Conservation (phyloP, 2,888 invertebrate genomes). For the Tromatobia lineatoria region DNA sequence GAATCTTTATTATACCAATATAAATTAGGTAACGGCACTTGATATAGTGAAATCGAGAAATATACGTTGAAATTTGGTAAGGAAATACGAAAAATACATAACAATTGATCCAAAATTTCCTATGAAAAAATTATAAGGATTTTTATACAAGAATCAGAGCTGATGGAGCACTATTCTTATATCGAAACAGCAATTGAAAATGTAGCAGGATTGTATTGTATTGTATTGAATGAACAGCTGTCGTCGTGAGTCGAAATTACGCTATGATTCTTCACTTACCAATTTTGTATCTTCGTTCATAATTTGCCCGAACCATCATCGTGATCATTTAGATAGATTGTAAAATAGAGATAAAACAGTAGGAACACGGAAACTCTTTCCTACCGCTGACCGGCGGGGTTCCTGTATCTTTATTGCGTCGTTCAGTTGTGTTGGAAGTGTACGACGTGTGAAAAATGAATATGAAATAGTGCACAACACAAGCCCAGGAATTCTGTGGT, state of each 20-base stretch:
- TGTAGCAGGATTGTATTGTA: too few species aligned
- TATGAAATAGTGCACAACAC: slow-evolving; percentile 7
- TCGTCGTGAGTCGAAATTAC: neutral
- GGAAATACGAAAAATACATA: too few species aligned
- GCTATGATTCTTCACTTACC: neutral
- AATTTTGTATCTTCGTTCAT: neutral
- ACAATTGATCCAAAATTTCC: too few species aligned
- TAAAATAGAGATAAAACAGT: neutral
- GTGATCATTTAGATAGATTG: neutral
- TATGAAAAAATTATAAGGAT: too few species aligned
- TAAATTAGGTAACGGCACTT: too few species aligned
- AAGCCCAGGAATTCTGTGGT: slow-evolving; percentile 34
- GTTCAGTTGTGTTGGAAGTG: slow-evolving; percentile 7
- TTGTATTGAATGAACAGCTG: neutral
- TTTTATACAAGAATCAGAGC: neutral
- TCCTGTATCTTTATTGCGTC: neutral
- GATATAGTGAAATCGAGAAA: too few species aligned
- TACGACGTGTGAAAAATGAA: slow-evolving; percentile 6
- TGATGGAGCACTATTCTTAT: too few species aligned
- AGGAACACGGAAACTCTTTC: neutral
- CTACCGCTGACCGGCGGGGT: neutral
- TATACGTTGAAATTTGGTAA: too few species aligned
- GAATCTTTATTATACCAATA: neutral
- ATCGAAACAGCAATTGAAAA: too few species aligned
- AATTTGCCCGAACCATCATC: neutral